Evolutionary conservation across 2,888 invertebrate genomes (phyloP).

Genomic region (Cerastoderma edule): DNA sequence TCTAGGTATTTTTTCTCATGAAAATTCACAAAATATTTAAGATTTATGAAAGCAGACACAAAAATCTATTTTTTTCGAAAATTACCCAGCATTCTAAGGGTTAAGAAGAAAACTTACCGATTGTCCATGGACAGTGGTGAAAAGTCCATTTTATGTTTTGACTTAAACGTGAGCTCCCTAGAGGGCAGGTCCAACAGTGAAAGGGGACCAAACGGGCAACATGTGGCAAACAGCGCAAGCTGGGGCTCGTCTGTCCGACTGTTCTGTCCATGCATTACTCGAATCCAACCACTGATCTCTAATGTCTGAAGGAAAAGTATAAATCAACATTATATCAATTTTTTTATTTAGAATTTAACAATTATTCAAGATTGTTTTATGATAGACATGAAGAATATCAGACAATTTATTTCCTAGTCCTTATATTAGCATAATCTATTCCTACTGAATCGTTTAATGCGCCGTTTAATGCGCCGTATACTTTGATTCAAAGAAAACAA

Average conservation of each 20-base stretch:
- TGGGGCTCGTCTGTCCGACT: constrained; percentile 87
- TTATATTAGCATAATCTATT: too few species aligned
- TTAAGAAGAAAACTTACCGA: too few species aligned
- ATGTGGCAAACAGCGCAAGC: constrained; percentile 97
- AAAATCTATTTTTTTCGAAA: too few species aligned
- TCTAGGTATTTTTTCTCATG: too few species aligned
- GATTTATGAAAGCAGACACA: too few species aligned
- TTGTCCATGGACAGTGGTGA: constrained; percentile 98
- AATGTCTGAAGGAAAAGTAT: constrained; percentile 89
- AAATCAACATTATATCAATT: background rate
- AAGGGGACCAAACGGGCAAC: constrained; percentile 99
- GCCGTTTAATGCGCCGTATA: too few species aligned
- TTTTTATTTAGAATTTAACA: too few species aligned
- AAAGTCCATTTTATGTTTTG: constrained; percentile 99
- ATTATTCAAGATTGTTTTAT: too few species aligned
- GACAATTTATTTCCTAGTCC: background rate
- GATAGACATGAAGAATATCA: background rate
- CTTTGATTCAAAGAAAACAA: too few species aligned
- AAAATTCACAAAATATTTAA: too few species aligned
- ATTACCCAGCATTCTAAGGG: too few species aligned
- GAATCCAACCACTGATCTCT: constrained; percentile 98
- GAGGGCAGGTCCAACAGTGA: constrained; percentile 98
- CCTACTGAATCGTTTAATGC: too few species aligned
- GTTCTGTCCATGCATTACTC: constrained; percentile 98
- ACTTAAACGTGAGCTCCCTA: constrained; percentile 99